phyloP scores from a whole-genome alignment of 2,797 vertebrate species.

The Lacerta agilis region DNA sequence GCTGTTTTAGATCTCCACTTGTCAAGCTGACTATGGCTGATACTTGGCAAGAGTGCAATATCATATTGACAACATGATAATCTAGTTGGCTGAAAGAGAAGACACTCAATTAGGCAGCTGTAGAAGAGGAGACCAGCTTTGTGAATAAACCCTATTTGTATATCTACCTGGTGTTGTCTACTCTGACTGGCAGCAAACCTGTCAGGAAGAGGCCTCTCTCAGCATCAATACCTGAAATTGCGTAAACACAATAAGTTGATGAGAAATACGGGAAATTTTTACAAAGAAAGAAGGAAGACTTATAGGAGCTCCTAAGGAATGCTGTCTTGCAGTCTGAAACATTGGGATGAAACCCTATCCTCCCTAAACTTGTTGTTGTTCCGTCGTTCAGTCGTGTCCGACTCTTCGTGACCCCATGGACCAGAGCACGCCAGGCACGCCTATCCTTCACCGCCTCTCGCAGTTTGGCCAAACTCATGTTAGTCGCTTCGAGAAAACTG shows the following conservation, averaged over 20 bases:
- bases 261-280: background rate
- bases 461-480: too few species aligned
- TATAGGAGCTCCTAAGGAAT: background rate
- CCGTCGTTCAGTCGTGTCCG: too few species aligned
- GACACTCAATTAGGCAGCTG: background rate
- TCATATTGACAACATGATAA: background rate
- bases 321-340: background rate
- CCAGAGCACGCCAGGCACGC: too few species aligned
- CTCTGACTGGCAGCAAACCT: background rate
- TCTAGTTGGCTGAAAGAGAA: background rate
- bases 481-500: too few species aligned
- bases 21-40: background rate
- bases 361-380: too few species aligned
- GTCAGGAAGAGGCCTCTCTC: background rate
- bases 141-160: too few species aligned
- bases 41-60: background rate
- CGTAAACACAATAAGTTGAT: background rate
- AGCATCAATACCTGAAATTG: background rate
- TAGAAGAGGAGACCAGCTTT: background rate
- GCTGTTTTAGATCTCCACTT: background rate
- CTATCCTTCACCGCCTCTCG: too few species aligned
- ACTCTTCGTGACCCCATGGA: too few species aligned
- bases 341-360: too few species aligned
- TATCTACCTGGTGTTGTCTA: background rate
- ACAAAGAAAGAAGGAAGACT: too few species aligned